Evolutionary conservation across 2,797 vertebrate genomes (phyloP).

Genomic region (Ceyx erithaca): DNA sequence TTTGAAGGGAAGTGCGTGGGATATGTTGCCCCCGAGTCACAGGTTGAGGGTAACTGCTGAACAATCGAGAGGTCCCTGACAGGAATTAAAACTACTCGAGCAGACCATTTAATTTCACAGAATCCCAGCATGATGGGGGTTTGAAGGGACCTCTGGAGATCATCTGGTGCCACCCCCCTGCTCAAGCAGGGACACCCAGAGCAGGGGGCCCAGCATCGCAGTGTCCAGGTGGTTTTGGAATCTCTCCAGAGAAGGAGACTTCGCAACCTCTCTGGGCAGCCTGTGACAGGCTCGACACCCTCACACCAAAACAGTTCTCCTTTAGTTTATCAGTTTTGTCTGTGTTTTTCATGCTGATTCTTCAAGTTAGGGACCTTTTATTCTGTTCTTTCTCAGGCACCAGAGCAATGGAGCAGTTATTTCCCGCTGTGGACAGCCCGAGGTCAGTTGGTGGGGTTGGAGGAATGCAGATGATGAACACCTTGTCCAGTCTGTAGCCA

Average conservation of each 20-base stretch:
- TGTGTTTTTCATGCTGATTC: not conserved
- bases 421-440: slow-evolving; percentile 95
- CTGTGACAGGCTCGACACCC: not conserved
- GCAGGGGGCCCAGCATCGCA: not conserved
- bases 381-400: slow-evolving; percentile 80
- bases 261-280: not conserved
- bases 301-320: not conserved
- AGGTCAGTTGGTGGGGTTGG: slow-evolving; percentile 99
- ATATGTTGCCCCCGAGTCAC: not conserved
- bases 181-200: not conserved
- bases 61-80: fast-evolving
- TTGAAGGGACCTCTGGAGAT: not conserved
- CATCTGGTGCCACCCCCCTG: not conserved
- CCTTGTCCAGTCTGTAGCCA: slow-evolving; percentile 94
- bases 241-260: not conserved
- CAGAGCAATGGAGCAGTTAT: slow-evolving; percentile 95
- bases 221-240: not conserved
- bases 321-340: not conserved
- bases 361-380: not conserved
- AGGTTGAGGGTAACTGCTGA: not conserved
- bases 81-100: not conserved
- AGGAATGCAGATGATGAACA: slow-evolving; percentile 96
- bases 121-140: not conserved
- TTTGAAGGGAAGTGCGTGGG: not conserved
- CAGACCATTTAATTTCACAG: not conserved